A percentile compares a stretch with the other conserved stretches of the same genome.
phyloP scores from a whole-genome alignment of 2,797 vertebrate species.

The Salarias fasciatus region DNA sequence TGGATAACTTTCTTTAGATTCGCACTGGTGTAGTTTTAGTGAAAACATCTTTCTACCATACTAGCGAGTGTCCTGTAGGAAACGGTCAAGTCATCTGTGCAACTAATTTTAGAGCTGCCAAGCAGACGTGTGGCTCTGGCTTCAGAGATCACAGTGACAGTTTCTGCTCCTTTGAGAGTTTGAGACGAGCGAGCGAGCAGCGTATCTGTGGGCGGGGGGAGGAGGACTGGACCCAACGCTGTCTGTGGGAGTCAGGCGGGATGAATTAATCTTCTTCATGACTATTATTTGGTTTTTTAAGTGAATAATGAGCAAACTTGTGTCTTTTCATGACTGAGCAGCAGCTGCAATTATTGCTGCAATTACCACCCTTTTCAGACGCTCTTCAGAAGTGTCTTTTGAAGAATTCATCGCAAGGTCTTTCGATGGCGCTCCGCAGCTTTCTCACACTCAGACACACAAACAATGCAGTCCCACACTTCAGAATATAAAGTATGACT shows the following conservation, averaged over 20 bases:
- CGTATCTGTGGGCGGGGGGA: slow-evolving; percentile 38
- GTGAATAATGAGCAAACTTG: background rate
- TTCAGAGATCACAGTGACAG: slow-evolving; percentile 60
- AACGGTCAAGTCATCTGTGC: slow-evolving; percentile 38
- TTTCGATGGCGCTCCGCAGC: background rate
- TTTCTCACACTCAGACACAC: background rate
- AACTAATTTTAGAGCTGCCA: slow-evolving; percentile 52
- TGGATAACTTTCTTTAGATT: too few species aligned
- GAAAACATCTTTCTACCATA: slow-evolving; percentile 8
- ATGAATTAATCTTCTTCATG: slow-evolving; percentile 11
- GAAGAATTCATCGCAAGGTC: background rate
- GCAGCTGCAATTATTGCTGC: background rate
- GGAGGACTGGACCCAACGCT: slow-evolving; percentile 21
- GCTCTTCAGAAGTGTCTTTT: background rate
- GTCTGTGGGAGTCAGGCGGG: background rate
- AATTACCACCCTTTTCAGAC: background rate
- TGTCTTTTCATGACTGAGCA: too few species aligned
- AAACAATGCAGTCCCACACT: slow-evolving; percentile 1
- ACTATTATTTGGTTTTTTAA: background rate
- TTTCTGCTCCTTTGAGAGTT: slow-evolving; percentile 46
- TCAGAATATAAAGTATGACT: slow-evolving; percentile 40
- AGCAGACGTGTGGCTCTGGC: slow-evolving; percentile 50
- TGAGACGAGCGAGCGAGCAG: slow-evolving; percentile 30
- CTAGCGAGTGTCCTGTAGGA: slow-evolving; percentile 38
- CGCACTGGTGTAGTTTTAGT: background rate